Base-by-base conservation (phyloP, 2,113 vertebrate genomes). In the Elaphurus davidianus region DNA sequence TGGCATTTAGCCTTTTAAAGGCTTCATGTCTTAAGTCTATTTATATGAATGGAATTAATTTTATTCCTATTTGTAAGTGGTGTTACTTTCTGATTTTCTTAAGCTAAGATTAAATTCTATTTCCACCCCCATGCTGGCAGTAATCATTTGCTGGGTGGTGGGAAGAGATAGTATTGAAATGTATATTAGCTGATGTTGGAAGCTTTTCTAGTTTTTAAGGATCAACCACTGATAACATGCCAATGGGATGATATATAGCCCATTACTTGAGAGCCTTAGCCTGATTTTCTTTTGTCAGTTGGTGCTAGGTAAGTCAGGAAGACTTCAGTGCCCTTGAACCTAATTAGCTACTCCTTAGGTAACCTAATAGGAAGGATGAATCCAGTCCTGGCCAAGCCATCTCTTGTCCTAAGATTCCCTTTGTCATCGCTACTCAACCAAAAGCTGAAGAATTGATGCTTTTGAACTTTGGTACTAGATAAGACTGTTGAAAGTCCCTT, bases 1-100 rank as follows among this genome's bases (percentile, higher is more conserved):
- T 85, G 57, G 79, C 59, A 40, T 30, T 95, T 90, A n/a, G 16
- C 23, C 47, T 91, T 36, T 94, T 92, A 84, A 83, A 92, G 43
- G 10, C 21, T 71, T 76, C 21, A 13, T 25, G 15, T 78, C 21
- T 74, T 36, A 55, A 30, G 21, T 36, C 33, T 50, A 55, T 60
- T 47, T 90, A 84, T 62, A 47, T 33, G 43, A 84, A 11, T 62
- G 43, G 6, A 96, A 91, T 78, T 79, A 25, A 84, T 79, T 84
- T 83, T 84, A 91, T 79, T 90, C 19, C 12, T 67, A 36, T 2
- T 78, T 78, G 64, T 43, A 36, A 84, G 27, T 59, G 47, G 54
- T 59, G 28, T 50, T 96, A 60, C 7, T 84, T 96, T 88, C 17
- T 87, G 25, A 60, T 83, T 87, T 95, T 93, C 40, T 86, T 96